Base-by-base conservation (phyloP, 92 coral and sea anemone genomes). In the Zoanthus sansibaricus region DNA sequence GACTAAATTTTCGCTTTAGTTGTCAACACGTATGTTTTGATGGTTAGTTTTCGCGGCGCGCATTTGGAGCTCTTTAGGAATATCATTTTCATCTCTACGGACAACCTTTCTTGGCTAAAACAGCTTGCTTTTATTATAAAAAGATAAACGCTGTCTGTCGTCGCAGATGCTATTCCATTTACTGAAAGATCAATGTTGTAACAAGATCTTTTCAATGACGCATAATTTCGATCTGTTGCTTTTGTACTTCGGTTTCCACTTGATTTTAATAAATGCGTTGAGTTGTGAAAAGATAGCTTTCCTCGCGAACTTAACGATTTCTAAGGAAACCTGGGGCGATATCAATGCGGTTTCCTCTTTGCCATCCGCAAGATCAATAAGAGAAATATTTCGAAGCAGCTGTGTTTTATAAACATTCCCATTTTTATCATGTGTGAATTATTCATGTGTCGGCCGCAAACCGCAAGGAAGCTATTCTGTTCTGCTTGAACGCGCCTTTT, bases 381-480 rank as follows among this genome's bases (percentile, higher is more conserved):
- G 93, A 76, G 77, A 88, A 89, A 80, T 82, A 91, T 87, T 91
- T 83, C 86, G 64, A 71, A 92, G 93, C 98, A 94, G 98, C 98
- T 94, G 98, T 94, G 92, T 94, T 94, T 88, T 92, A 78, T 89
- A 93, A 94, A 94, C 95, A 94, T 90, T 92, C 89, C 90, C 94
- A 94, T 94, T 94, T 37, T 94, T 94, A 94, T 91, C 98, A 78
- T 14, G 72, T 80, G 83, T 94, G 93, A 92, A 94, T 94, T 83
- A 94, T 94, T 94, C 89, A 94, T 86, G 90, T 72, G 54, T 78
- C 94, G 87, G 61, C 93, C 92, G 52, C 55, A 46, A 66, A 45
- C 85, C 85, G 42, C 85, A 11, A 80, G 85, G 85, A 86, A 89
- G 92, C 91, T 89, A 91, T 91, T 88, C 87, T 70, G 98, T 87